Evolutionary conservation across 2,888 invertebrate genomes (phyloP).

Genomic region (Dasysyrphus tricinctus): DNA sequence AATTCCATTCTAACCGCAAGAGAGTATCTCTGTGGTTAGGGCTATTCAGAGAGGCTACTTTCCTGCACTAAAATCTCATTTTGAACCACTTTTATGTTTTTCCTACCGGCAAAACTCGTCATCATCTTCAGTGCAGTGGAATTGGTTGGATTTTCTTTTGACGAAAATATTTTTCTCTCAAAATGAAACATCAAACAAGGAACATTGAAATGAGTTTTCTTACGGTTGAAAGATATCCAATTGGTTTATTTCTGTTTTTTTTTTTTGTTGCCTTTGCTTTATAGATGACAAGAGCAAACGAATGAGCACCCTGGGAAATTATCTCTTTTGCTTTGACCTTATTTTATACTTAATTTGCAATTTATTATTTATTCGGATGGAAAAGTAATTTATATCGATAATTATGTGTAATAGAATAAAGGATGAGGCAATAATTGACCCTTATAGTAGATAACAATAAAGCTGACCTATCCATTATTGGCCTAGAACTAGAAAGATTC

Average conservation of each 20-base stretch:
- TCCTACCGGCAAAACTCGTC: neutral
- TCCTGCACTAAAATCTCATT: constrained; percentile 22
- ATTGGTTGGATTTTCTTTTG: constrained; percentile 12
- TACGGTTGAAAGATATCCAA: constrained; percentile 35
- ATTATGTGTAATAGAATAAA: constrained; percentile 7
- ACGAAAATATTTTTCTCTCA: constrained; percentile 33
- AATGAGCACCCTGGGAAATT: constrained; percentile 46
- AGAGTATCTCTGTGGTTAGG: constrained; percentile 24
- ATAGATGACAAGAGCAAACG: neutral
- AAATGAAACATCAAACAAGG: constrained; percentile 53
- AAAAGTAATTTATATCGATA: constrained; percentile 53
- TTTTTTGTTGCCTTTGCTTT: constrained; percentile 2
- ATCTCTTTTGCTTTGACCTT: constrained; percentile 50
- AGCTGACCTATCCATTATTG: neutral
- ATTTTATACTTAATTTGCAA: constrained; percentile 60
- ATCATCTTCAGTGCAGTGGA: neutral
- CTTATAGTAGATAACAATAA: neutral
- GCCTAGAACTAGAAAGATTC: too few relatives aligned
- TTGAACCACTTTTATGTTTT: constrained; percentile 3
- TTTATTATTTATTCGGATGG: constrained; percentile 50
- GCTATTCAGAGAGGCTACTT: constrained; percentile 7
- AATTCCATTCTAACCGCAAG: constrained; percentile 49
- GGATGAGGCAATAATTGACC: neutral
- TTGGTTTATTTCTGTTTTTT: neutral
- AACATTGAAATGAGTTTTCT: constrained; percentile 51